Base-by-base conservation (phyloP, 2,888 invertebrate genomes). In the Erebia ligea region DNA sequence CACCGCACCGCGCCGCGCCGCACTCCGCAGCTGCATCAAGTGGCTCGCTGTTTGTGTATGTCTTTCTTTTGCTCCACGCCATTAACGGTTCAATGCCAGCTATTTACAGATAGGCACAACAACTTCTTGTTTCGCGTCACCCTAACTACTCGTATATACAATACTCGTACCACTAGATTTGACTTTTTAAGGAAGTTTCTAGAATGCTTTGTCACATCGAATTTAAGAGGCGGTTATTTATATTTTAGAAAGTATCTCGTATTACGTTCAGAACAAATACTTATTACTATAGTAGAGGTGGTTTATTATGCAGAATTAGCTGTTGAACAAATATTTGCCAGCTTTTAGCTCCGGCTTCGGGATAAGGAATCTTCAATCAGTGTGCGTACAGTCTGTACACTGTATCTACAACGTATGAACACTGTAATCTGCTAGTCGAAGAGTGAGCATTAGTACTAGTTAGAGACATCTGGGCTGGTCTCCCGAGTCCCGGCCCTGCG, bases 221-320 rank as follows among this genome's bases (percentile, higher is more conserved):
- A 13, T 57, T 57, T 25, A 6, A 57, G 11, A 25, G 15, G 6
- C 56, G 21, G 13, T 57, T 57, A 57, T 57, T 57, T 57, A 15
- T 57, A 57, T 25, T 57, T 57, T 57, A 57, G 56, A 57, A 57
- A 57, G 56, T 57, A 19, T 19, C 54, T 11, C 54, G 19, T 10
- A 17, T 54, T 6, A 10, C 2, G 15, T 34, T 34, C 34, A 34
- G 34, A 34, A 34, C 34, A 6, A 34, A 6, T 34, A 34, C 34
- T 34, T 34, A 34, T 34, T 34, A 1, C 34, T 34, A 34, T 34
- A 34, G 34, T 34, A 34, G 25, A 34, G 34, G 34, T 34, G 34
- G 34, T 34, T 1, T 34, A 13, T 56, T 56, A 56, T 8, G 21
- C 19, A 56, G 21, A 56, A 56, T 56, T 56, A 56, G 21, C 10